These are phyloP conservation scores for Acheta domesticus DNA, from an alignment of 2,888 invertebrate genomes.

Conservation along the genomic window DNA sequence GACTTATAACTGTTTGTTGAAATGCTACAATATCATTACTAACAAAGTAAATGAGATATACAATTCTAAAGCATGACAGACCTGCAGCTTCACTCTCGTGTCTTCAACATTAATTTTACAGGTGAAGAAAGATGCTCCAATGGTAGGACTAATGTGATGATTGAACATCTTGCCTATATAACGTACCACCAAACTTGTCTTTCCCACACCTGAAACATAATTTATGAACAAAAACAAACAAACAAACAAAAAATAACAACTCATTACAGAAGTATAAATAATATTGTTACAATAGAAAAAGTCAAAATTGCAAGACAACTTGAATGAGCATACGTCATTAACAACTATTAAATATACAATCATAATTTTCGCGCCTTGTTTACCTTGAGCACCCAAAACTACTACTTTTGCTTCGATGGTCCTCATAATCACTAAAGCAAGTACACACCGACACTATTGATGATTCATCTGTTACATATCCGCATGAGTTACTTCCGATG, in stretches of 20 bases:
- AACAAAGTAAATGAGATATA: too few species aligned
- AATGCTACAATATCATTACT: too few species aligned
- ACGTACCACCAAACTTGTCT: conserved; percentile 78
- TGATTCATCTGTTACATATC: too few species aligned
- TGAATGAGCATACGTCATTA: too few species aligned
- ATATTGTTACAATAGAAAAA: too few species aligned
- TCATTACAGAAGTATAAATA: background rate
- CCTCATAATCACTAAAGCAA: conserved; percentile 55
- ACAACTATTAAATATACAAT: too few species aligned
- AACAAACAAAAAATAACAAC: too few species aligned
- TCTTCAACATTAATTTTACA: conserved; percentile 74
- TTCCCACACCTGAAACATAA: conserved; percentile 74
- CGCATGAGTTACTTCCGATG: too few species aligned
- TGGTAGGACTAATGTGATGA: conserved; percentile 74
- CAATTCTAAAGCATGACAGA: conserved; percentile 43
- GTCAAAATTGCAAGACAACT: too few species aligned
- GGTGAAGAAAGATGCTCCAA: conserved; percentile 86
- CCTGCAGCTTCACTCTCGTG: conserved; percentile 72
- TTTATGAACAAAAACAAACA: background rate
- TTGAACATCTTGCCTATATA: conserved; percentile 77
- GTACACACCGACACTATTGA: too few species aligned
- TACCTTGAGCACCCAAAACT: conserved; percentile 73
- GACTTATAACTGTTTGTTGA: too few species aligned
- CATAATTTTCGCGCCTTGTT: background rate
- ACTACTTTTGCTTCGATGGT: conserved; percentile 81